These are phyloP conservation scores for Stercorarius parasiticus DNA, from an alignment of 2,113 vertebrate species.

Conservation along the genomic window DNA sequence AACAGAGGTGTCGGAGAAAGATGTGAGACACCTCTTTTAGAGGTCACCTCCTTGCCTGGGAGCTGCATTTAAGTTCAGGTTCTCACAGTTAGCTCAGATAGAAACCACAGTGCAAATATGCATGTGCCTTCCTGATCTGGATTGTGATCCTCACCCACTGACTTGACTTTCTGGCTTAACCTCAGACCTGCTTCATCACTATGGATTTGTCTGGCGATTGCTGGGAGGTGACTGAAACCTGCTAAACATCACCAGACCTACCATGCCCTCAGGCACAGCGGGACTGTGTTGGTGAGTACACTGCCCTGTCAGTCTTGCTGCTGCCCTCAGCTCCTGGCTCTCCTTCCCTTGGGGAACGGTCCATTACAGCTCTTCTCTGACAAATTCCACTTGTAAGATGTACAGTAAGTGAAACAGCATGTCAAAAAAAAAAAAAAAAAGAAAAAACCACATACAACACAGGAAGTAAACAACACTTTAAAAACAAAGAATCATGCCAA, in stretches of 20 bases:
- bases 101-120: neutral
- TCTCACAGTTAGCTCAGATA: neutral
- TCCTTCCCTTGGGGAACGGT: neutral
- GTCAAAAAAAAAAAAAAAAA: neutral
- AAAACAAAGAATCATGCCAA: neutral
- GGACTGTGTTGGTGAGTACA: neutral
- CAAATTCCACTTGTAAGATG: neutral
- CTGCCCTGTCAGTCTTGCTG: neutral
- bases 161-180: neutral
- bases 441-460: neutral
- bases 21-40: neutral
- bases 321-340: neutral
- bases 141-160: neutral
- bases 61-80: neutral
- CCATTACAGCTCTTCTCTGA: neutral
- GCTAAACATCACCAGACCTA: neutral
- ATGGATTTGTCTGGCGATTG: neutral
- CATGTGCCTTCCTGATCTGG: neutral
- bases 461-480: neutral
- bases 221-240: neutral
- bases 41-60: neutral
- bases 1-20: neutral
- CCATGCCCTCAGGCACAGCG: neutral
- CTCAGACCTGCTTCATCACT: neutral
- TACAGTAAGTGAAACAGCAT: neutral